Evolutionary conservation across 1,140 invertebrate genomes (phyloP), one percentile per base, ranked within the genome.

Genomic region (Drosophila obscura): DNA sequence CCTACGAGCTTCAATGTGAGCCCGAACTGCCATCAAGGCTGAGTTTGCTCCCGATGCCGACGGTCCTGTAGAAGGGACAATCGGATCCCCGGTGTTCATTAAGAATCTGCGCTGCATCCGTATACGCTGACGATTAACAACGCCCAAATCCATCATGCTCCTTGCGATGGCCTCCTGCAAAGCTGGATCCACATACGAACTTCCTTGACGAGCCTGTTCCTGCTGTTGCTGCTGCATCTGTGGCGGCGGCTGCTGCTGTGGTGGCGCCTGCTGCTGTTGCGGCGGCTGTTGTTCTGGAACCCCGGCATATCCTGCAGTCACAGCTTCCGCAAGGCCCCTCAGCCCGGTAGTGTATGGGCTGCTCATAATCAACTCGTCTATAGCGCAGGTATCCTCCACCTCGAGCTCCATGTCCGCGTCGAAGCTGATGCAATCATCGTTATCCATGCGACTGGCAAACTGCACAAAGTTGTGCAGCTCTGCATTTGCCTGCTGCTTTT

Each of bases 341-440:
- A 35, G 7, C 19, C 56, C 39, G 1, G 26, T 7, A 43, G 52
- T 41, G 2, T 19, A 2, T 1, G 28, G 7, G 2, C 1, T 19
- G 3, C 9, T 19, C 16, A 60, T 5, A 15, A 56, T 2, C 15
- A 49, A 5, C 1, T 65, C 53, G 2, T 68, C 63, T 9, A 67
- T 16, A 8, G 64, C 50, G 6, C 56, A 48, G 1, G 13, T n/a
- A 31, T 75, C 61, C n/a, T 89, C 65, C 9, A 68, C 63, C 31
- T 81, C 67, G 16, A 68, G n/a, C 11, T 62, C 59, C 15, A 73
- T 0, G 13, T 82, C 63, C 0, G 39, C 22, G 16, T 52, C 44
- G 5, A 68, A 76, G 60, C 56, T 51, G 2, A 49, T 39, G 19
- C 49, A 80, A 13, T 83, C 83, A 51, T 88, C 69, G 15, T 72